Conservation (phyloP, 2,888 invertebrate species). For the Elmis aenea region DNA sequence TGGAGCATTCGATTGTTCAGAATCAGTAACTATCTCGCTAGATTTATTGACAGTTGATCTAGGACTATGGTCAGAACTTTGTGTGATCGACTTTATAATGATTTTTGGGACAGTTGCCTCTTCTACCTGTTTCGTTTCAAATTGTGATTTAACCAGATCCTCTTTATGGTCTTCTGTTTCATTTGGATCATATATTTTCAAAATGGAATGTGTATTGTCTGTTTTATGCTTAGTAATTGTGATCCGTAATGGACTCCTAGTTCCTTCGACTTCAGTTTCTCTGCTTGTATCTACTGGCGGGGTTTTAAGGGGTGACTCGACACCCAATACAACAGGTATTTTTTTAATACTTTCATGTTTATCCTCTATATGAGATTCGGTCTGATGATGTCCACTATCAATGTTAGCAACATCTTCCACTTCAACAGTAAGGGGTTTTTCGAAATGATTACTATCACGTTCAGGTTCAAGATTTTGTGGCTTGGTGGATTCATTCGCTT, state of each 20-base stretch:
- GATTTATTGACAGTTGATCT: no score
- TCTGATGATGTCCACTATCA: no score
- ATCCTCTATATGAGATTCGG: no score
- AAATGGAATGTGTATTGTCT: constrained; percentile 41
- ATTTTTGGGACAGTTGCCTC: not conserved
- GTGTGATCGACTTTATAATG: not conserved
- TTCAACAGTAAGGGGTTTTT: constrained; percentile 19
- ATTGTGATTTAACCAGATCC: constrained; percentile 13
- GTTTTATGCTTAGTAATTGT: constrained; percentile 44
- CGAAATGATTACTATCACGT: no score
- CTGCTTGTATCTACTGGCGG: no score
- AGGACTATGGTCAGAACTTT: not conserved
- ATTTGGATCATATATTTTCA: constrained; percentile 41
- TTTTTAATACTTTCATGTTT: no score
- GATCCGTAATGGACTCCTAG: constrained; percentile 39
- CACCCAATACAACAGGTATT: no score
- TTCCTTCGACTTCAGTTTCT: constrained; percentile 29
- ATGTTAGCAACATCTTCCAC: constrained; percentile 16
- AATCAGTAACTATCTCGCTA: no score
- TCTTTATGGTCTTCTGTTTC: constrained; percentile 21
- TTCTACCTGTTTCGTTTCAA: constrained; percentile 25
- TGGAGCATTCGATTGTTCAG: no score
- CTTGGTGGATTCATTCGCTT: no score
- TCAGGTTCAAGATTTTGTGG: no score
- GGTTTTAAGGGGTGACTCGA: no score